Evolutionary conservation across 2,113 vertebrate species (phyloP).

Genomic region (Mirza zaza): DNA sequence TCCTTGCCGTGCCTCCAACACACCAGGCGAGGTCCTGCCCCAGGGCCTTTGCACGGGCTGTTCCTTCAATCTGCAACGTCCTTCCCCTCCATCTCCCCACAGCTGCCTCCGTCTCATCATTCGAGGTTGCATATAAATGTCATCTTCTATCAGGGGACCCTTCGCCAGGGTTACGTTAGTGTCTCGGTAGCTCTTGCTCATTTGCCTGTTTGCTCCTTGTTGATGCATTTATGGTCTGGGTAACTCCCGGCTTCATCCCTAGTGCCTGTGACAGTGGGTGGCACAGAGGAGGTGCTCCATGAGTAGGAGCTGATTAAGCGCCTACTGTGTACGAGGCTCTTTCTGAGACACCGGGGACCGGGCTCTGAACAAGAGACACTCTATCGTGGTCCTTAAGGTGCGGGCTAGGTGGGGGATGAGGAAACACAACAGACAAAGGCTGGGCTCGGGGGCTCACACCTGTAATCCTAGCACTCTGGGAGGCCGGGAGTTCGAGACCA

Average conservation of each 20-base stretch:
- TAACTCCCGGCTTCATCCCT: background rate
- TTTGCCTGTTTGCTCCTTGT: background rate
- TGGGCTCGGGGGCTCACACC: too few relatives aligned
- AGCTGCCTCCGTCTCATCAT: background rate
- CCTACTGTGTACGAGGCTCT: too few relatives aligned
- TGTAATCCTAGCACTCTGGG: too few relatives aligned
- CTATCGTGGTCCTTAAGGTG: background rate
- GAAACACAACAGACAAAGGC: background rate
- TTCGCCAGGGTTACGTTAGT: too few relatives aligned
- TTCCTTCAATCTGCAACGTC: background rate
- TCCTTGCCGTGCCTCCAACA: background rate
- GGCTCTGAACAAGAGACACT: background rate
- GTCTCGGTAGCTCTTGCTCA: background rate
- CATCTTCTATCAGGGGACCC: background rate
- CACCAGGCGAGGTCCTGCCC: fast-evolving
- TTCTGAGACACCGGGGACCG: background rate
- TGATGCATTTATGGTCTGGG: background rate
- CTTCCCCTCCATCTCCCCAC: background rate
- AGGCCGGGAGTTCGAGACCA: too few relatives aligned
- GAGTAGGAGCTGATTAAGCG: background rate
- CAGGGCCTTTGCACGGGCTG: background rate
- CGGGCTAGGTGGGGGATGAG: background rate
- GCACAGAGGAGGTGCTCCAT: background rate
- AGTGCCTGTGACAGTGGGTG: background rate
- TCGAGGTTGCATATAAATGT: background rate